phyloP scores from a whole-genome alignment of 2,888 invertebrate species.

The Rutpela maculata region DNA sequence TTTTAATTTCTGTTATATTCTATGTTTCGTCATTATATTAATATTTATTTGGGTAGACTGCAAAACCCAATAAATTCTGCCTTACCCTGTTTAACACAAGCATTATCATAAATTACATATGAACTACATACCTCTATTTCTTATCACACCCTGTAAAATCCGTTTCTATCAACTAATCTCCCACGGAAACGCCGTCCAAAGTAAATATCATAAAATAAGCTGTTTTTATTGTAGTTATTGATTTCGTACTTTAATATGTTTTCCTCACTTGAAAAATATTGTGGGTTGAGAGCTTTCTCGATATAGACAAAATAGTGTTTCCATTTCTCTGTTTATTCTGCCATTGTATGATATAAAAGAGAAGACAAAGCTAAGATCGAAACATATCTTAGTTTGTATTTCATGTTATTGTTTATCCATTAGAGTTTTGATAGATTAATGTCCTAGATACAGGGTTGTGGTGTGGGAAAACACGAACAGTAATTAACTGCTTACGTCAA shows the following conservation, averaged over 20 bases:
- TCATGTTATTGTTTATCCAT: background rate
- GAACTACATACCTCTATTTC: too few species aligned
- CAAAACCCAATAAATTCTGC: too few species aligned
- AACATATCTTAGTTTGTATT: background rate
- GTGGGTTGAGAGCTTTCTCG: constrained; percentile 39
- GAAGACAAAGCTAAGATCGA: background rate
- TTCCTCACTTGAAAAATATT: constrained; percentile 52
- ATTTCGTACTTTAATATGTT: constrained; percentile 53
- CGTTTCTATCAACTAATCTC: background rate
- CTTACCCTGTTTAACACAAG: too few species aligned
- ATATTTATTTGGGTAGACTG: too few species aligned
- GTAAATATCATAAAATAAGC: constrained; percentile 58
- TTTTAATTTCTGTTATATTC: too few species aligned
- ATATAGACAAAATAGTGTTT: constrained; percentile 46
- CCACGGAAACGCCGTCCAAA: constrained; percentile 48
- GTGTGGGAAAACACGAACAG: background rate
- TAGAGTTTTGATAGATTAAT: background rate
- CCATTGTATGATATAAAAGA: background rate
- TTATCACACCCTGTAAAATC: background rate
- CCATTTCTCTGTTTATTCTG: constrained; percentile 38
- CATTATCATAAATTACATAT: too few species aligned
- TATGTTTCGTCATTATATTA: too few species aligned
- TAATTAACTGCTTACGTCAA: background rate
- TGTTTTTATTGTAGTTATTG: constrained; percentile 59
- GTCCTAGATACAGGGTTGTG: background rate